Evolutionary conservation across 2,888 invertebrate genomes (phyloP).

Genomic region (Dendrolimus pini): DNA sequence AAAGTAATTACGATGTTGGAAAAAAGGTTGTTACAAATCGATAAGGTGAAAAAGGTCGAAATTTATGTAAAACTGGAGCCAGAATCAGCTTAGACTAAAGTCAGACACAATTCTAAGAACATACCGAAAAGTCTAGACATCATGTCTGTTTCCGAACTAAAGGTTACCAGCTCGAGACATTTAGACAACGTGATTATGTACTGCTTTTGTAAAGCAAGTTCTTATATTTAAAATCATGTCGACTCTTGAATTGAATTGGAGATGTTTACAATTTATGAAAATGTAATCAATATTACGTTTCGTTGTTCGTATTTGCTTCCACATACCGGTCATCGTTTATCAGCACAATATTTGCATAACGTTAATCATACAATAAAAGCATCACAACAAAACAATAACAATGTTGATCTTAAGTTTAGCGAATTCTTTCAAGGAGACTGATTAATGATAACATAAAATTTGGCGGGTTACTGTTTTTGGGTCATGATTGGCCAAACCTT

Average conservation of each 20-base stretch:
- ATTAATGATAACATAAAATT: too few relatives aligned
- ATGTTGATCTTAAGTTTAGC: constrained; percentile 1
- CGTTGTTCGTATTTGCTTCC: constrained; percentile 38
- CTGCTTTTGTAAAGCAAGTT: neutral
- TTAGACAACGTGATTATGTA: neutral
- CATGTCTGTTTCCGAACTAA: constrained; percentile 3
- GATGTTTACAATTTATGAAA: constrained; percentile 5
- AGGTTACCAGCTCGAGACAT: neutral
- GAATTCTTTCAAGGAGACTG: too few relatives aligned
- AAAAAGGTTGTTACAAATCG: neutral
- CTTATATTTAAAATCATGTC: neutral
- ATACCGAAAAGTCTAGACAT: neutral
- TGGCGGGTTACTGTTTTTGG: too few relatives aligned
- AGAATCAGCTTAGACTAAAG: neutral
- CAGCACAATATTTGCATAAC: constrained; percentile 53
- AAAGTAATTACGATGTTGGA: neutral
- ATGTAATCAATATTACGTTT: constrained; percentile 7
- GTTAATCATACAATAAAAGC: constrained; percentile 17
- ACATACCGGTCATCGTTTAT: constrained; percentile 60
- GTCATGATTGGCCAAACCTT: too few relatives aligned
- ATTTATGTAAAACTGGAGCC: neutral
- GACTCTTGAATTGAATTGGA: neutral
- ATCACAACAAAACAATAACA: constrained; percentile 22
- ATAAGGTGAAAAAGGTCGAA: neutral
- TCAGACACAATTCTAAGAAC: neutral